Conservation (phyloP, 2,113 vertebrate species). For the Geothlypis trichas region DNA sequence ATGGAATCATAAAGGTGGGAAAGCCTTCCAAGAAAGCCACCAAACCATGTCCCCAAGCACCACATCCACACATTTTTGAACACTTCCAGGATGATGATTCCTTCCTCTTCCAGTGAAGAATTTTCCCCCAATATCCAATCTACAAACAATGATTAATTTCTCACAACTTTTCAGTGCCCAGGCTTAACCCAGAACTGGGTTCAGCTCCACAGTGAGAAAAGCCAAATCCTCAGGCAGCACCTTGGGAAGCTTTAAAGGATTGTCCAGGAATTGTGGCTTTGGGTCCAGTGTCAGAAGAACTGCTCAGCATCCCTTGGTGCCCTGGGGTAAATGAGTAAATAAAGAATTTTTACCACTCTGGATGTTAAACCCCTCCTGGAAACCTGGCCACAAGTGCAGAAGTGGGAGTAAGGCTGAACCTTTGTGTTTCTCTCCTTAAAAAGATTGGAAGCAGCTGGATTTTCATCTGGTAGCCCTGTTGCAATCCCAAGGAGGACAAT, state of each 20-base stretch:
- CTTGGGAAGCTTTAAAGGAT: neutral
- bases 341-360: neutral
- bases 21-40: neutral
- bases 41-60: neutral
- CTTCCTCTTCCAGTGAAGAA: neutral
- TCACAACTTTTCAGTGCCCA: neutral
- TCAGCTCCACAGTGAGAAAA: neutral
- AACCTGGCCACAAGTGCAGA: neutral
- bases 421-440: neutral
- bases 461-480: neutral
- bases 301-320: neutral
- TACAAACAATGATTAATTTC: neutral
- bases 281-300: neutral
- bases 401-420: neutral
- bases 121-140: neutral
- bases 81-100: neutral
- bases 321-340: neutral
- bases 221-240: neutral
- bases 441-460: slow-evolving; percentile 1
- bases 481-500: slow-evolving; percentile 8
- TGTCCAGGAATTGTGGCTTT: neutral
- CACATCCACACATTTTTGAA: rapidly evolving
- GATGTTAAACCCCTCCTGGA: neutral
- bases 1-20: neutral
- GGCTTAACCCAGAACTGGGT: neutral